Evolutionary conservation across 2,888 invertebrate genomes (phyloP).

Genomic region (Eurytoma adleriae): DNA sequence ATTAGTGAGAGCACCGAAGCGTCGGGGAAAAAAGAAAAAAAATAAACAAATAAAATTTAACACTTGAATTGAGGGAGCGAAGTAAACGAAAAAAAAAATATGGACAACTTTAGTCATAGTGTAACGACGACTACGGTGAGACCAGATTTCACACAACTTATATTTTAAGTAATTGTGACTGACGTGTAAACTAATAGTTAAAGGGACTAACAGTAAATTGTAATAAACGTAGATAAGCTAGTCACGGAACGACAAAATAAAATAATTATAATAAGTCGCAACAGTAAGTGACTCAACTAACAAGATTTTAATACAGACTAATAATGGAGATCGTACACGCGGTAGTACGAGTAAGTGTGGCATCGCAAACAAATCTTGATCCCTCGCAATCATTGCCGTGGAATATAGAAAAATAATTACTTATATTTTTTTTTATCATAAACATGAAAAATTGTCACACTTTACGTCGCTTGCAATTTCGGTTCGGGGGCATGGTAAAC

Average conservation of each 20-base stretch:
- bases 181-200: constrained; percentile 54
- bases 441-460: constrained; percentile 38
- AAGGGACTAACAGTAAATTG: constrained; percentile 51
- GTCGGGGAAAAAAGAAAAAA: constrained; percentile 57
- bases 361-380: constrained; percentile 54
- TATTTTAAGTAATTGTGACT: constrained; percentile 56
- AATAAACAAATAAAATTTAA: constrained; percentile 58
- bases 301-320: constrained; percentile 51
- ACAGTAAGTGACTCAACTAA: constrained; percentile 53
- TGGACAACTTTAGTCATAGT: constrained; percentile 51
- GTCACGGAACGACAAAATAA: constrained; percentile 53
- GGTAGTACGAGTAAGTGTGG: constrained; percentile 51
- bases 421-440: constrained; percentile 26
- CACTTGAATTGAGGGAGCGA: constrained; percentile 47
- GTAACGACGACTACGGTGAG: constrained; percentile 57
- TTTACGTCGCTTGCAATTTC: constrained; percentile 11
- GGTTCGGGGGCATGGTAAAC: constrained; percentile 24
- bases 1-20: constrained; percentile 54
- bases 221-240: constrained; percentile 55
- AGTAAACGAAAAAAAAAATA: constrained; percentile 53
- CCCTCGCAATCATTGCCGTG: constrained; percentile 5
- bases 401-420: constrained; percentile 41
- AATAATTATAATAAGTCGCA: constrained; percentile 38
- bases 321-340: constrained; percentile 52
- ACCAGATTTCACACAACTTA: constrained; percentile 59